Percentiles rank a stretch among this genome's conserved stretches.
These are phyloP conservation scores for Fukomys damarensis DNA, from an alignment of 2,113 vertebrate species.

Conservation along the genomic window DNA sequence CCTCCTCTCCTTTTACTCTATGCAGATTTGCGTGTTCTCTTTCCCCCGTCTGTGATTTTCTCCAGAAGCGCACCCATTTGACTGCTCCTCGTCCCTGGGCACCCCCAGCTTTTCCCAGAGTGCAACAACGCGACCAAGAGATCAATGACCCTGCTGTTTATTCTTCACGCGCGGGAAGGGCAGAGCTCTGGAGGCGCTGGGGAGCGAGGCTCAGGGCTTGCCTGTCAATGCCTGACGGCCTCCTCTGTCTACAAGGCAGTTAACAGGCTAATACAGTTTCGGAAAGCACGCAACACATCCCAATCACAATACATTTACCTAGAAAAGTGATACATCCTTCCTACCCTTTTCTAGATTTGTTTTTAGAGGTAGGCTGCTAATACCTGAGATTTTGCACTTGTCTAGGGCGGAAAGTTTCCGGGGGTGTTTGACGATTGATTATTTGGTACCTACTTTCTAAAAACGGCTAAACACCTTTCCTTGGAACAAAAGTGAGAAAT, in stretches of 20 bases:
- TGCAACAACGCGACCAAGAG: slow-evolving; percentile 60
- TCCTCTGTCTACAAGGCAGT: background rate
- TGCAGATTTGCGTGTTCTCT: background rate
- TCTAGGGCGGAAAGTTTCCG: slow-evolving; percentile 30
- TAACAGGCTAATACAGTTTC: background rate
- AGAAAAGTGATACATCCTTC: slow-evolving; percentile 29
- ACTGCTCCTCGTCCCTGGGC: slow-evolving; percentile 55
- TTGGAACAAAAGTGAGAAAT: slow-evolving; percentile 77
- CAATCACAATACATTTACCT: background rate
- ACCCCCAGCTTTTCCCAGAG: slow-evolving; percentile 71
- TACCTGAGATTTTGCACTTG: slow-evolving; percentile 70
- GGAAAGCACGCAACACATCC: slow-evolving; percentile 23
- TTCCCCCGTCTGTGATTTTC: background rate
- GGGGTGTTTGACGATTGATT: slow-evolving; percentile 78
- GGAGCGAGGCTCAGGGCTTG: background rate
- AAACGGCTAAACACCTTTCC: slow-evolving; percentile 75
- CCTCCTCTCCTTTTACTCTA: background rate
- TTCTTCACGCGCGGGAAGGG: slow-evolving; percentile 49
- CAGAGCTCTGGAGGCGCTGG: background rate
- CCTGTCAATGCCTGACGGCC: background rate
- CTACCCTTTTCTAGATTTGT: slow-evolving; percentile 7
- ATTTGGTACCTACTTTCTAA: slow-evolving; percentile 70
- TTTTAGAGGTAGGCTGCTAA: slow-evolving; percentile 62
- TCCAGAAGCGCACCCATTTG: slow-evolving; percentile 14
- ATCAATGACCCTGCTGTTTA: slow-evolving; percentile 68